Base-by-base conservation (phyloP, 2,888 invertebrate genomes). In the Notodromas monacha region DNA sequence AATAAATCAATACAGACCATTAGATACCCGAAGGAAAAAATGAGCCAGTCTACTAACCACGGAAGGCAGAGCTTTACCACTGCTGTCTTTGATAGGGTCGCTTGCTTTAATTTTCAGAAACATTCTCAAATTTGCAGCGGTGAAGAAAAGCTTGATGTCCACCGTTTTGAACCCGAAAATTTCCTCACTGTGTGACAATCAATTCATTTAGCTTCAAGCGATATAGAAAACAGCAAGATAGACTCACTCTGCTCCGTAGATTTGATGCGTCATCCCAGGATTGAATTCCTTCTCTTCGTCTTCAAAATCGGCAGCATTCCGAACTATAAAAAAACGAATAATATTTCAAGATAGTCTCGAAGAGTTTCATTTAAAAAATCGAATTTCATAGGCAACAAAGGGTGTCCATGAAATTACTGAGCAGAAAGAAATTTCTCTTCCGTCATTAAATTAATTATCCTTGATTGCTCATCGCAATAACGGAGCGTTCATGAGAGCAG, bases 111-210 rank as follows among this genome's bases (percentile, higher is more conserved):
- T 57, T 31, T 65, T 65, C 30, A 84, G 50, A 44, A 68, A 86
- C 31, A 76, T 68, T 40, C 65, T 64, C 34, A 84, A 55, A 35
- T 64, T 64, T 12, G 65, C 69, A 31, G 79, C 76, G 35, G 66
- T 65, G 45, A 74, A 81, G 44, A 65, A 68, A 3, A 86, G 50
- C 36, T 65, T 58, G 3, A 86, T 62, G 34, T 58, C 57, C 16
- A 89, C 52, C 42, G 74, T 68, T 43, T 68, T 65, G 46, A 81
- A 92, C 3, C 89, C 92, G 55, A 81, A 84, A 46, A 92, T 79
- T 36, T 12, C 27, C 21, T 21, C 21, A 6, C 21, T 21, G n/a
- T 6, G 21, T 8, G n/a, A 21, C 6, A 21, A 21, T 21, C 21
- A 21, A 21, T n/a, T 21, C 8, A 21, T 8, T 21, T 21, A n/a